Evolutionary conservation across 2,113 vertebrate species (phyloP), one percentile per base, ranked within the genome.

Genomic region (Lepidothrix coronata): DNA sequence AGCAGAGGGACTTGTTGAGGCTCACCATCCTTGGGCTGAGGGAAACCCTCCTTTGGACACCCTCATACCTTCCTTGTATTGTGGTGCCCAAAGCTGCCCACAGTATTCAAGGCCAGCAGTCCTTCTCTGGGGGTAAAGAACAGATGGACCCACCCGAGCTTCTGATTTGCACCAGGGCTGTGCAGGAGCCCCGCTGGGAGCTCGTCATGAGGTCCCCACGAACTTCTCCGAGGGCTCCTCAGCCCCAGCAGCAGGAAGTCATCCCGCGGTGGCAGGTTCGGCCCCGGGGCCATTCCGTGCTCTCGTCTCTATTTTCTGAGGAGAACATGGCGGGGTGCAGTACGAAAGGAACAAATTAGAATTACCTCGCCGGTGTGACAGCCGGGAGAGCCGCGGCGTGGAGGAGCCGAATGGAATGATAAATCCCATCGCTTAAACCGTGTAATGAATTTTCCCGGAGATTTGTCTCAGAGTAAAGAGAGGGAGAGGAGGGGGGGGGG

Each of bases 401-500:
- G 33, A 22, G 65, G 20, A 80, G 76, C 88, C 70, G 96, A 57
- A 78, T 92, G 58, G 62, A 73, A 89, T 89, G 86, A 95, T 89
- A 89, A 94, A 91, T 83, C 90, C 81, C 91, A 75, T 72, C 54
- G 68, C 92, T 92, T 88, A 93, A 88, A 96, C 59, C 79, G 27
- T 54, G 52, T 91, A 91, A 92, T 55, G 54, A 87, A 48, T 62
- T 96, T 97, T 96, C 95, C 91, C 85, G 95, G 95, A 95, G 96
- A 97, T 97, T 95, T 97, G 96, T 95, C 96, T 97, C 95, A 73
- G 95, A 80, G 77, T 80, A 87, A 91, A 89, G 62, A 48, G 90
- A 44, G 59, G 25, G 49, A 37, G 46, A 33, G 23, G 30, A 48
- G 43, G 39, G 22, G 14, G 39, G 39, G 39, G 37, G 39, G 39